Conservation (phyloP, 2,113 vertebrate species). For the Anoura caudifer region DNA sequence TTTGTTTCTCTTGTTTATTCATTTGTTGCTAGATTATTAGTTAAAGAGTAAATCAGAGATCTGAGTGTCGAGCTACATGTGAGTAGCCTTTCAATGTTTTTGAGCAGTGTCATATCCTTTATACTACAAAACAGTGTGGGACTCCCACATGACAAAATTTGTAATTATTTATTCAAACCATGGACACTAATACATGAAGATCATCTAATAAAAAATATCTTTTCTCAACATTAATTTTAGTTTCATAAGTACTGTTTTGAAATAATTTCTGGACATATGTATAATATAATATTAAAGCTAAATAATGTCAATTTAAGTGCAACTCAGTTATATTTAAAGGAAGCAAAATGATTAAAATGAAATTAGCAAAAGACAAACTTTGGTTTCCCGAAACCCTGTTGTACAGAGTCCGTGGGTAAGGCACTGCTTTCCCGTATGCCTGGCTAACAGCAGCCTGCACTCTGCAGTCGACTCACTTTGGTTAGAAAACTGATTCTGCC, state of each 20-base stretch:
- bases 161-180: neutral
- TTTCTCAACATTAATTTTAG: neutral
- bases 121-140: neutral
- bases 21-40: neutral
- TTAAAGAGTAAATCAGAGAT: neutral
- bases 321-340: neutral
- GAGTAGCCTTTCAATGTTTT: neutral
- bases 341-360: neutral
- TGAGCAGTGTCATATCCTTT: neutral
- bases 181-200: neutral
- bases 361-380: neutral
- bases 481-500: neutral
- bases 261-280: neutral
- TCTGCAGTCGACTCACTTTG: neutral
- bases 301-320: neutral
- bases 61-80: neutral
- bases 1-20: neutral
- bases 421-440: neutral
- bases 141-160: neutral
- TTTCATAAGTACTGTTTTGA: neutral
- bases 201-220: neutral
- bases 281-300: neutral
- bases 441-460: neutral
- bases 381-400: neutral
- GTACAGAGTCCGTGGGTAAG: neutral